phyloP scores from a whole-genome alignment of 2,797 vertebrate genomes.

The Gastrophryne carolinensis region DNA sequence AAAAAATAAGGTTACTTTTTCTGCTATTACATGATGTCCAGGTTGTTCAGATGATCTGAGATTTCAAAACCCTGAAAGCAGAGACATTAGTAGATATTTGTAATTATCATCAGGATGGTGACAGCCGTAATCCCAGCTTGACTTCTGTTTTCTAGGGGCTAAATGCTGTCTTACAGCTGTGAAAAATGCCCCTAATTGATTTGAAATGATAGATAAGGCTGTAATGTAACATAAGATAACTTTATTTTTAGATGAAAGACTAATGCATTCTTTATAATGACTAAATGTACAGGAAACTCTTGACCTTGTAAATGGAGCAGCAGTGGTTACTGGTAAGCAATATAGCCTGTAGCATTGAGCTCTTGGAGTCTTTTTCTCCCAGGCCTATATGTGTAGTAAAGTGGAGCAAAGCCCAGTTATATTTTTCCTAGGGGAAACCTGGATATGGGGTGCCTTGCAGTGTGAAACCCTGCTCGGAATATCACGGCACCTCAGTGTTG shows the following conservation, averaged over 20 bases:
- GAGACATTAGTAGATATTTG: background rate
- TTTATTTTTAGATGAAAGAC: background rate
- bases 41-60: background rate
- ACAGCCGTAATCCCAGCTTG: constrained; percentile 3
- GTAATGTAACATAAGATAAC: background rate
- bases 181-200: constrained; percentile 8
- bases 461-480: no score
- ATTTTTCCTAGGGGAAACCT: no score
- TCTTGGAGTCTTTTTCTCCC: no score
- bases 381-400: no score
- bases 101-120: background rate
- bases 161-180: constrained; percentile 12
- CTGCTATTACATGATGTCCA: background rate
- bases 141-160: constrained; percentile 3
- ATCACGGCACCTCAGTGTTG: no score
- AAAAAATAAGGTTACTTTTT: no score
- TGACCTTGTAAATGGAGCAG: background rate
- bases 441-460: no score
- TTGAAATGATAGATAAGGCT: background rate
- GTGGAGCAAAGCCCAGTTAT: no score
- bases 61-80: background rate
- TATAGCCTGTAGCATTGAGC: no score
- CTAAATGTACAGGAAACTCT: background rate
- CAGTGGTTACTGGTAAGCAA: no score
- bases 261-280: background rate